Evolutionary conservation across 2,797 vertebrate species (phyloP).

Genomic region (Peromyscus eremicus): DNA sequence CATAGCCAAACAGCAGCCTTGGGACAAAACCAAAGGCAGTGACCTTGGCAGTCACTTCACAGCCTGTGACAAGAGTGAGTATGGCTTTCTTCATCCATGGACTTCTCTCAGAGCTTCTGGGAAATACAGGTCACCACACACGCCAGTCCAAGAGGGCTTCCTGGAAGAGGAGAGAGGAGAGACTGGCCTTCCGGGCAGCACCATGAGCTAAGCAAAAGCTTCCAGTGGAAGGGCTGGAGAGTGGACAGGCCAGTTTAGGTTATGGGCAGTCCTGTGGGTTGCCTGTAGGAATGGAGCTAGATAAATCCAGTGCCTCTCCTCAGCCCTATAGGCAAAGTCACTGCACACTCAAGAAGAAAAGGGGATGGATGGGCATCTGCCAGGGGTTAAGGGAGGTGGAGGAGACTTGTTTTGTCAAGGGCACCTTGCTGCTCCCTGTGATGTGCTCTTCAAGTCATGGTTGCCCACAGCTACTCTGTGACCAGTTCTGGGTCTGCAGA

Average conservation of each 20-base stretch:
- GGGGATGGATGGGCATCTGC: accelerated
- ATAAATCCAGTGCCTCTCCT: background rate
- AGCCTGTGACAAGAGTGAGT: background rate
- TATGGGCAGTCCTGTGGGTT: background rate
- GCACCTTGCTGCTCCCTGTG: background rate
- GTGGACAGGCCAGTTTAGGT: background rate
- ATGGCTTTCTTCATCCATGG: background rate
- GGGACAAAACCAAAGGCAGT: background rate
- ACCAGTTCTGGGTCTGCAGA: too few relatives aligned
- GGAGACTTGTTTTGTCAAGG: background rate
- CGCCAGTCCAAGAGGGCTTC: background rate
- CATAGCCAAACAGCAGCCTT: background rate
- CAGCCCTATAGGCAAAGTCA: background rate
- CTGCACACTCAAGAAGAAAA: background rate
- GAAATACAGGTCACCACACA: background rate
- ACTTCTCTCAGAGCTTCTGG: background rate
- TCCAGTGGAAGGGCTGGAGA: background rate
- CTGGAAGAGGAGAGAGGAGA: background rate
- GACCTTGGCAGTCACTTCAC: background rate
- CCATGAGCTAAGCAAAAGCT: background rate
- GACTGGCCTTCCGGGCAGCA: background rate
- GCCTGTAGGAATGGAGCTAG: background rate
- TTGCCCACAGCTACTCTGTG: background rate
- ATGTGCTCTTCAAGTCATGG: background rate
- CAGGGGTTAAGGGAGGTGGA: background rate